These are phyloP conservation scores for Otus sunia DNA, from an alignment of 2,113 vertebrate species.

Conservation along the genomic window DNA sequence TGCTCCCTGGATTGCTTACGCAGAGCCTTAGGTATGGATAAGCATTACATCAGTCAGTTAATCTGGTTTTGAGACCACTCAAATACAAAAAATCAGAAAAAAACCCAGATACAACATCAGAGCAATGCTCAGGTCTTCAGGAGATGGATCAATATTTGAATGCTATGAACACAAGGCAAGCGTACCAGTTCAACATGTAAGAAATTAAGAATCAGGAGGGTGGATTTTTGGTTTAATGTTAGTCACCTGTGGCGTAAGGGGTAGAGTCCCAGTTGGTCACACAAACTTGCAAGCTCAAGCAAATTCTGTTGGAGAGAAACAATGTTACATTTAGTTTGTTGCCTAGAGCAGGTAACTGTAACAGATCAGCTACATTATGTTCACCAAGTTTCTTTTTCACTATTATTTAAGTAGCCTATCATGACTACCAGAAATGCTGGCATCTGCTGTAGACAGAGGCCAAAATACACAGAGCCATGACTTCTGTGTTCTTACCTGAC, in stretches of 20 bases:
- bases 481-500: neutral
- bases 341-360: neutral
- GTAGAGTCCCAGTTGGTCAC: neutral
- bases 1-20: neutral
- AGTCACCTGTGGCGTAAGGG: neutral
- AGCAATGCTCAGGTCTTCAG: neutral
- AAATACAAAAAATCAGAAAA: neutral
- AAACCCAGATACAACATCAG: neutral
- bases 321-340: neutral
- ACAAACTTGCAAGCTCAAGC: neutral
- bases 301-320: neutral
- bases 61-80: neutral
- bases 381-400: neutral
- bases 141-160: neutral
- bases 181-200: neutral
- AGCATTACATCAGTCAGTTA: neutral
- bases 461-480: neutral
- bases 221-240: neutral
- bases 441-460: neutral
- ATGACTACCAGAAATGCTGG: neutral
- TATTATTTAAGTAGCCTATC: fast-evolving
- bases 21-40: neutral
- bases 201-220: neutral
- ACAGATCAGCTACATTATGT: neutral
- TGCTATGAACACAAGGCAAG: neutral